These are phyloP conservation scores for Drosophila macrospina DNA, from an alignment of 2,888 invertebrate species.

Conservation along the genomic window DNA sequence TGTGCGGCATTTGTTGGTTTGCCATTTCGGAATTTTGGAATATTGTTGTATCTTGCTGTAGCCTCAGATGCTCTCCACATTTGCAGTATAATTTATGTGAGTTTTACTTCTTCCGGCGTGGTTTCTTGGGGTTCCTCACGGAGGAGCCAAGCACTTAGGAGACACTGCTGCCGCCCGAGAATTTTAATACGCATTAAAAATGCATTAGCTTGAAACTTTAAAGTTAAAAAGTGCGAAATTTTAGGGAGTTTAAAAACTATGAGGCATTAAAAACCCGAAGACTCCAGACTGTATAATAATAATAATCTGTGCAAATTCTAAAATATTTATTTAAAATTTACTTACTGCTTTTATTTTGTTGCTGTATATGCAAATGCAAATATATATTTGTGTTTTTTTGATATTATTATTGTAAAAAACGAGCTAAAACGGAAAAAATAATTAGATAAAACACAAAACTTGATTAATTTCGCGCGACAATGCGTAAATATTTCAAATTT, in stretches of 20 bases:
- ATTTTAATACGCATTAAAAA: constrained; percentile 62
- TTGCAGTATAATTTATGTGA: constrained; percentile 56
- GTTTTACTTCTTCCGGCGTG: constrained; percentile 42
- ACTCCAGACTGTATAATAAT: neutral
- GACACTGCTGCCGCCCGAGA: constrained; percentile 22
- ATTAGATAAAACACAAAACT: constrained; percentile 33
- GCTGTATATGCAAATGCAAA: constrained; percentile 25
- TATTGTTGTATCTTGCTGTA: constrained; percentile 10
- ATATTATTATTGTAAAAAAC: neutral
- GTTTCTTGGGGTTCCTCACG: constrained; percentile 5
- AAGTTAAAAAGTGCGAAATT: constrained; percentile 28
- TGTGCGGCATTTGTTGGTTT: constrained; percentile 25
- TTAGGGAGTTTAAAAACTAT: neutral
- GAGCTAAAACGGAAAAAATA: constrained; percentile 24
- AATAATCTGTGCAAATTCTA: neutral
- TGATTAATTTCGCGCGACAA: constrained; percentile 25
- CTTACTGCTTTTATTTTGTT: constrained; percentile 7
- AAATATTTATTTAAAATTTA: neutral
- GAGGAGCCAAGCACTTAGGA: constrained; percentile 35
- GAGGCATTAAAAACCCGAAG: neutral
- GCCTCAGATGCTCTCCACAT: constrained; percentile 33
- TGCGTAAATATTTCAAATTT: neutral
- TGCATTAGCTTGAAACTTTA: constrained; percentile 52
- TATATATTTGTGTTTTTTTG: constrained; percentile 14
- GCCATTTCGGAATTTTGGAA: constrained; percentile 21